These are phyloP conservation scores for Furcifer pardalis DNA, from an alignment of 2,797 vertebrate genomes.

Conservation along the genomic window DNA sequence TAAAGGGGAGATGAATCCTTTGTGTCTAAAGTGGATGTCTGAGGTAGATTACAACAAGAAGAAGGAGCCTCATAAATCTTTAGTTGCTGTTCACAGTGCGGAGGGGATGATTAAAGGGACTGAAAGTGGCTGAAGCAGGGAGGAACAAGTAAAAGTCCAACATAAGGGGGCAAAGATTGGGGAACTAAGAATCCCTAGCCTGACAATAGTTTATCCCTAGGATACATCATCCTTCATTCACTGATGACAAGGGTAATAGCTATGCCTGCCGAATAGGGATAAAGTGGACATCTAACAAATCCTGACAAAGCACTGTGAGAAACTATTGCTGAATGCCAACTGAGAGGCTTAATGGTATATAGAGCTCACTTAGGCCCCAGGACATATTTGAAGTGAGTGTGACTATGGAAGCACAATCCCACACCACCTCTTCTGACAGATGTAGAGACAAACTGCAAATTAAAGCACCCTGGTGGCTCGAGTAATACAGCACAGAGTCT, in stretches of 20 bases:
- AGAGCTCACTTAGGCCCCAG: not conserved
- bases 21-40: not conserved
- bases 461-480: not conserved
- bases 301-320: not conserved
- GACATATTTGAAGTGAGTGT: not conserved
- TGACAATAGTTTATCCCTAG: not conserved
- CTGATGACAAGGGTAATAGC: not conserved
- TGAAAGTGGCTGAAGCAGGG: not conserved
- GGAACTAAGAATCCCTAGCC: too few species aligned
- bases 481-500: not conserved
- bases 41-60: not conserved
- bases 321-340: not conserved
- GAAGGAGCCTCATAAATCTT: not conserved
- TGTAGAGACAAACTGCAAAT: not conserved
- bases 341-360: not conserved
- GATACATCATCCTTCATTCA: not conserved
- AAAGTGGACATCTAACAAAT: too few species aligned
- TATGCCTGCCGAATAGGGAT: not conserved
- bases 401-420: not conserved
- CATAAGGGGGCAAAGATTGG: not conserved
- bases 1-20: not conserved
- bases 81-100: not conserved
- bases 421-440: not conserved
- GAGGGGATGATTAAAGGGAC: conserved; percentile 6
- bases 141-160: not conserved